These are phyloP conservation scores for Aegotheles bennettii DNA, from an alignment of 2,113 vertebrate species.

Conservation along the genomic window DNA sequence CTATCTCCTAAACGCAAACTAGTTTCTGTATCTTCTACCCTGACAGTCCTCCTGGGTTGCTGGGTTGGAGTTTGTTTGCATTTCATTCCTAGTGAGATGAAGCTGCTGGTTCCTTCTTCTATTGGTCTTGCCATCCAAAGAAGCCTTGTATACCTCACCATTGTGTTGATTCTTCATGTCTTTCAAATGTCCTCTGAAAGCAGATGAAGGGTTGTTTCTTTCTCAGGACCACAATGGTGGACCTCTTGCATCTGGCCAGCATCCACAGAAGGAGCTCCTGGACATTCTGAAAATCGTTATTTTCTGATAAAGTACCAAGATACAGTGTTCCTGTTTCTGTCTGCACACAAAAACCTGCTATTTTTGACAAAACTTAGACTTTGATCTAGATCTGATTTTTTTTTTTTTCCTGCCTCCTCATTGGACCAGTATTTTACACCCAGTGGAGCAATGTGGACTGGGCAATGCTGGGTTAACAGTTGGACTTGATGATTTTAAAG, in stretches of 20 bases:
- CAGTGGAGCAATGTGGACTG: neutral
- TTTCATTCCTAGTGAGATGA: neutral
- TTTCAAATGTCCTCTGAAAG: neutral
- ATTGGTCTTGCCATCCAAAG: neutral
- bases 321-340: neutral
- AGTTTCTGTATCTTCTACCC: neutral
- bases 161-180: neutral
- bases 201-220: neutral
- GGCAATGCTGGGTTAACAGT: no score
- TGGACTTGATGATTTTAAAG: no score
- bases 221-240: rapidly evolving
- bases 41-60: neutral
- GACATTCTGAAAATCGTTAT: neutral
- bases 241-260: neutral
- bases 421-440: neutral
- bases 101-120: neutral
- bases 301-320: neutral
- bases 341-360: rapidly evolving
- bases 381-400: neutral
- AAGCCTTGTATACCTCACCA: neutral
- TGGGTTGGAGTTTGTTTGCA: neutral
- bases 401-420: neutral
- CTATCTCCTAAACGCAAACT: neutral
- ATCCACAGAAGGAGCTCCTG: neutral
- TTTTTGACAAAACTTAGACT: neutral